Conservation (phyloP, 2,797 vertebrate species). For the Allobates femoralis region DNA sequence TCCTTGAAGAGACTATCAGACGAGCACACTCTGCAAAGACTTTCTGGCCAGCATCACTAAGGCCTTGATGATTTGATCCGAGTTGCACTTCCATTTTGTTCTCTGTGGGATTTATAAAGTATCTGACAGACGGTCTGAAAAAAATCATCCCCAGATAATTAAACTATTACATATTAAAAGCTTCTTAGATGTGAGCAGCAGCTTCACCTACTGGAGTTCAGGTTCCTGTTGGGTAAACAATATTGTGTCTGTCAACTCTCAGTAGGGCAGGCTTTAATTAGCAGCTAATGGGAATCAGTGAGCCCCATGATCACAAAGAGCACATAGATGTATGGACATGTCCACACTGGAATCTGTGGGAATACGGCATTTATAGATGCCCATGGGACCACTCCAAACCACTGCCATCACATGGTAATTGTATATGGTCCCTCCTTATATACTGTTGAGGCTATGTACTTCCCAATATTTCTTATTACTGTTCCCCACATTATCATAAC, state of each 20-base stretch:
- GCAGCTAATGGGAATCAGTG: neutral
- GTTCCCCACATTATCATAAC: too few species aligned
- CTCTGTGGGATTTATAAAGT: constrained; percentile 5
- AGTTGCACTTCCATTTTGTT: neutral
- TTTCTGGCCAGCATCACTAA: neutral
- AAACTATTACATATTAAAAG: constrained; percentile 34
- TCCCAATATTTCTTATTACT: too few species aligned
- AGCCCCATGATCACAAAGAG: neutral
- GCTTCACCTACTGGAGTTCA: constrained; percentile 9
- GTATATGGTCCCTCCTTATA: too few species aligned
- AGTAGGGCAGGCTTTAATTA: neutral
- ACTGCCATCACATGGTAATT: too few species aligned
- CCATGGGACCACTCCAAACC: too few species aligned
- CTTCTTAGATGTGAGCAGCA: constrained; percentile 6
- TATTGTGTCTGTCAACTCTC: neutral
- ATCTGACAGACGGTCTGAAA: neutral
- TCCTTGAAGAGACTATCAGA: neutral
- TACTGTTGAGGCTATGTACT: too few species aligned
- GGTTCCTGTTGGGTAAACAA: neutral
- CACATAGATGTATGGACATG: neutral
- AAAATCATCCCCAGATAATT: constrained; percentile 5
- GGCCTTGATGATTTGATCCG: constrained; percentile 8
- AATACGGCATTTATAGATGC: too few species aligned
- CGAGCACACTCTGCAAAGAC: neutral
- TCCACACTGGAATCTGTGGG: too few species aligned